Evolutionary conservation across 1,140 invertebrate species (phyloP).

Genomic region (Carposina sasakii): DNA sequence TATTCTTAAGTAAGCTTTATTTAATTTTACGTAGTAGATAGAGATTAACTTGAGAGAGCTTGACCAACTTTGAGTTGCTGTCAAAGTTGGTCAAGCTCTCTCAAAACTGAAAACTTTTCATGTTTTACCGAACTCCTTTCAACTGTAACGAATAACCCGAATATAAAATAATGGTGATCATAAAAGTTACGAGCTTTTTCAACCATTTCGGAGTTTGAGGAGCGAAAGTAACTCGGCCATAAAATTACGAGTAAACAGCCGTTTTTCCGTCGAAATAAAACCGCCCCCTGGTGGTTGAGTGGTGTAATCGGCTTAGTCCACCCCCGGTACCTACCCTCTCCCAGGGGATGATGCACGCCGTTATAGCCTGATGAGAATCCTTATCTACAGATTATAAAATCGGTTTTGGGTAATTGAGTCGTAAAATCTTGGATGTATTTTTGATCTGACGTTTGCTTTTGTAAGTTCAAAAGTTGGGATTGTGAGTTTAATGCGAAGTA

Average conservation of each 20-base stretch:
- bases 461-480: neutral
- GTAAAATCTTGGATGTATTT: conserved; percentile 46
- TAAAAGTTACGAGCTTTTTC: conserved; percentile 60
- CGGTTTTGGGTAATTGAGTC: conserved; percentile 64
- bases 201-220: conserved; percentile 56
- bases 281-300: conserved; percentile 48
- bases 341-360: conserved; percentile 50
- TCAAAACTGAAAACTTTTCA: too few relatives aligned
- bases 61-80: too few relatives aligned
- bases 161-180: conserved; percentile 52
- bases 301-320: conserved; percentile 61
- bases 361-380: conserved; percentile 61
- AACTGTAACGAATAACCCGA: conserved; percentile 35
- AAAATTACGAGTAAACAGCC: conserved; percentile 67
- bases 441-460: conserved; percentile 1
- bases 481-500: too few relatives aligned
- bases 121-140: too few relatives aligned
- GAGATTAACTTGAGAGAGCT: too few relatives aligned
- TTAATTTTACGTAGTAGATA: too few relatives aligned
- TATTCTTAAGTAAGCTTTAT: too few relatives aligned
- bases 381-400: conserved; percentile 68
- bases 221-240: conserved; percentile 63
- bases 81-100: too few relatives aligned
- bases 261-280: conserved; percentile 65
- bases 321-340: conserved; percentile 44